phyloP scores from a whole-genome alignment of 2,113 vertebrate genomes.

The cat (Felis catus) region F.catus_Fca126_mat1.0 CM031413.1:106498501-106499000 shows the following conservation, averaged over 20 bases:
- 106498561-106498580: no score
- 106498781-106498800: background rate
- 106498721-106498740: background rate
- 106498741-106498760: background rate
- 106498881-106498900: conserved; percentile 7
- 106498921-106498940: background rate
- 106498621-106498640: no score
- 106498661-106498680: background rate
- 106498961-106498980: background rate
- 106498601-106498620: no score
- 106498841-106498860: background rate
- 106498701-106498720: background rate
- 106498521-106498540: no score
- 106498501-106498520: no score
- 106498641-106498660: background rate
- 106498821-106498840: background rate
- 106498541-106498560: no score
- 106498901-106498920: background rate
- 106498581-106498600: no score
- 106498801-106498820: background rate
- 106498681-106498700: background rate
- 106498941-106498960: background rate
- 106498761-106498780: accelerated
- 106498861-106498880: background rate
- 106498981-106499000: background rate